Evolutionary conservation across 2,113 vertebrate genomes (phyloP).

Genomic region (Patagioenas fasciata): DNA sequence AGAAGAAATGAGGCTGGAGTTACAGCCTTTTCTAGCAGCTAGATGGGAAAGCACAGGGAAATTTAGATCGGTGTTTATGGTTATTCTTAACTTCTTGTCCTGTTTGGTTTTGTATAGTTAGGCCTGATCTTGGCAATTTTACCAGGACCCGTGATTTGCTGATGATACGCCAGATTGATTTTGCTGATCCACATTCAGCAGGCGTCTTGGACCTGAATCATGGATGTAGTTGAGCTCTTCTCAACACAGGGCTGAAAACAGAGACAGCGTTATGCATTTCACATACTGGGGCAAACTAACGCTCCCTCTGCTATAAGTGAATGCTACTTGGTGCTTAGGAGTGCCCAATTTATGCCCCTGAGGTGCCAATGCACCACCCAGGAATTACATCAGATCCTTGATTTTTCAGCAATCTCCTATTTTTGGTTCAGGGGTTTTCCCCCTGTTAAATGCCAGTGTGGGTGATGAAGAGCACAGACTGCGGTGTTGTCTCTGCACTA

Average conservation of each 20-base stretch:
- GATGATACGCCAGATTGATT: background rate
- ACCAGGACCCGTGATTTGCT: background rate
- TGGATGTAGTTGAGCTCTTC: background rate
- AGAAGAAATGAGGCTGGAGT: background rate
- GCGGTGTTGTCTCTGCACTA: background rate
- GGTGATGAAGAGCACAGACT: background rate
- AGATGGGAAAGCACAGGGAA: background rate
- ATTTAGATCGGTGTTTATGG: background rate
- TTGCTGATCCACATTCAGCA: background rate
- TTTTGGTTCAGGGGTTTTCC: background rate
- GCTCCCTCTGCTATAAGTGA: background rate
- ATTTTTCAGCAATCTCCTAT: background rate
- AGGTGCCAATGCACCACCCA: background rate
- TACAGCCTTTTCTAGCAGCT: background rate
- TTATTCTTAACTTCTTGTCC: background rate
- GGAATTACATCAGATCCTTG: background rate
- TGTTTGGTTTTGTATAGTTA: background rate
- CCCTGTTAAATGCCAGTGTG: background rate
- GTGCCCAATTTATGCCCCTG: background rate
- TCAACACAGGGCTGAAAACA: background rate
- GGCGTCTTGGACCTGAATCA: rapidly evolving
- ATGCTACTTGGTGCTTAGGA: background rate
- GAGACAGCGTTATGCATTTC: background rate
- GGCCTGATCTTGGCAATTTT: background rate
- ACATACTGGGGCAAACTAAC: background rate